Base-by-base conservation (phyloP, 2,797 vertebrate genomes). In the Lagorchestes hirsutus region DNA sequence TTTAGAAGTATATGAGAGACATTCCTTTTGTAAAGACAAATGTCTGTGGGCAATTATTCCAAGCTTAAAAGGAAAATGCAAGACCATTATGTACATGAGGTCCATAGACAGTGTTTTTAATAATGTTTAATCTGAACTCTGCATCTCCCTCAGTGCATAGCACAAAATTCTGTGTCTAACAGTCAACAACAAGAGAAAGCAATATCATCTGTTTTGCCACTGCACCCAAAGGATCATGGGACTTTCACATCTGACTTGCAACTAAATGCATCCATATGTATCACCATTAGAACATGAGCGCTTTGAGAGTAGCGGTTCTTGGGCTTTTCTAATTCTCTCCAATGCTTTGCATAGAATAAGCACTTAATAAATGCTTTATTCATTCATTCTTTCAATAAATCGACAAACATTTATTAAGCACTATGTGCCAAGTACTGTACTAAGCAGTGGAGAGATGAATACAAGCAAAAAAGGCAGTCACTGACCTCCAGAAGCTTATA, bases 21-120 rank as follows among this genome's bases (percentile, higher is more conserved):
- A 13, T 67, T 93, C 5, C 29, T 92, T 14, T 93, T 91, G 59
- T 59, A 91, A 92, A 95, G 46, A 96, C 95, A 93, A 96, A 90
- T 74, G 16, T 18, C 92, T 95, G 91, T 46, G 16, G 93, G n/a
- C n/a, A 91, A 31, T 93, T 90, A 82, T 90, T 95, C 5, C 55
- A 96, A n/a, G 34, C 92, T 95, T 90, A 82, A 56, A 94, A 95
- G 2, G 67, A 34, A 13, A 2, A 54, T 90, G n/a, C 10, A 82
- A 46, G n/a, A 40, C 16, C 10, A 22, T 46, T 5, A 14, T 56
- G n/a, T 46, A 82, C n/a, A 82, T 46, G n/a, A 40, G 67, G 16
- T 22, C 14, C n/a, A 74, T 74, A 74, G 16, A 40, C 10, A 40
- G 18, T 40, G n/a, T 6, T 82, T 40, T 82, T 82, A 82, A 40